Evolutionary conservation across 2,113 vertebrate genomes (phyloP), one percentile per base, ranked within the genome.

Genomic region (Haliaeetus leucogaster): DNA sequence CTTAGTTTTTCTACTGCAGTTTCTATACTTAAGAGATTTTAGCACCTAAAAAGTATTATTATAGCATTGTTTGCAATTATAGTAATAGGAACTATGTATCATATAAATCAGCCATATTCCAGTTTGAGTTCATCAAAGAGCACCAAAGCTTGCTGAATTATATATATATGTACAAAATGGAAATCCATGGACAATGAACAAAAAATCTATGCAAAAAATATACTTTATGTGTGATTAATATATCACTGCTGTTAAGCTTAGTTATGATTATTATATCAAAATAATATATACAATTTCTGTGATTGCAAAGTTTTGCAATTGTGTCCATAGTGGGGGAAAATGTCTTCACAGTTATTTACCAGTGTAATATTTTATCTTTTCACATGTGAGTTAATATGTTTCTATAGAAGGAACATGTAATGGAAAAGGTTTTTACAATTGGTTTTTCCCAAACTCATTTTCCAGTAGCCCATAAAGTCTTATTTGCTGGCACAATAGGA

Each of bases 401-500:
- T 95, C 65, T 89, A 17, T 90, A 80, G 68, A 89, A 78, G 42
- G 50, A 88, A 74, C 68, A 82, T 29, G 34, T 91, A 89, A 94
- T 59, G 32, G 63, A 43, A 84, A 87, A 87, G 71, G 56, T 66
- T 82, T 95, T 84, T 97, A 71, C 93, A 94, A 94, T 52, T 96
- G 77, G 4, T 62, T 97, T 95, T 91, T 88, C 68, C 86, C 86
- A 94, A 93, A 82, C 74, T 94, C 77, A 32, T 93, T 97, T 94
- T 89, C 91, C 66, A 83, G 63, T 53, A 76, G 68, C 71, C 76
- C 38, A 3, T 95, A 73, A 92, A 93, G 80, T 96, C 91, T 84
- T 94, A 93, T 76, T 95, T 95, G 53, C 74, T 95, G 68, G 83
- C 90, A 95, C 82, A 93, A 81, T 68, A 89, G 92, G 86, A 94